Conservation (phyloP, 2,888 invertebrate genomes). For the Idaea dimidiata region DNA sequence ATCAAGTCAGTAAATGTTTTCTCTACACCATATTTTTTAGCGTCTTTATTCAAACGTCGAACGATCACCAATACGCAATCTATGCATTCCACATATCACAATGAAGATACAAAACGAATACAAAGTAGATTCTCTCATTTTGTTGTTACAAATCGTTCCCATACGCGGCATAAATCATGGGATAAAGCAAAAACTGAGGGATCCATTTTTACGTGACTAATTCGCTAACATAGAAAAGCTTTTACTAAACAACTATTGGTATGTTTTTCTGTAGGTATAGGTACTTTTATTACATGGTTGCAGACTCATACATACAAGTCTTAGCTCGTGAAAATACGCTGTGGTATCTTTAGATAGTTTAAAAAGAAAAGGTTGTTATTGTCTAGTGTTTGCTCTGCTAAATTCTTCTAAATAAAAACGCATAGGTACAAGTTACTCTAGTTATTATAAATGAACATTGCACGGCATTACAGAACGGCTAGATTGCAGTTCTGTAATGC, state of each 20-base stretch:
- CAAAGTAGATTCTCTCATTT: conserved; percentile 40
- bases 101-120: conserved; percentile 40
- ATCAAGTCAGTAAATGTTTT: not conserved
- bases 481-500: no score
- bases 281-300: not conserved
- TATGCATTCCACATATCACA: conserved; percentile 23
- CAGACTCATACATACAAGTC: not conserved
- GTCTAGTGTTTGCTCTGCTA: no score
- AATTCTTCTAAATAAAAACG: no score
- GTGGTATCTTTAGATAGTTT: no score
- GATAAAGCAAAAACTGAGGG: conserved; percentile 45
- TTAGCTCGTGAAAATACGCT: not conserved
- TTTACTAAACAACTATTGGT: conserved; percentile 50
- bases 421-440: no score
- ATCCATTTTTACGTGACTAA: conserved; percentile 50
- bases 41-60: conserved; percentile 6
- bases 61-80: conserved; percentile 11
- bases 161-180: conserved; percentile 45
- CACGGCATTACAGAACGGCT: no score
- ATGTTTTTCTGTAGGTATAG: conserved; percentile 31
- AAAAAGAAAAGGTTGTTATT: no score
- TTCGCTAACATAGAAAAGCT: conserved; percentile 55
- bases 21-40: not conserved
- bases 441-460: no score
- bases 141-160: conserved; percentile 48